Evolutionary conservation across 2,797 vertebrate species (phyloP).

Genomic region (Emydoidea blandingii): DNA sequence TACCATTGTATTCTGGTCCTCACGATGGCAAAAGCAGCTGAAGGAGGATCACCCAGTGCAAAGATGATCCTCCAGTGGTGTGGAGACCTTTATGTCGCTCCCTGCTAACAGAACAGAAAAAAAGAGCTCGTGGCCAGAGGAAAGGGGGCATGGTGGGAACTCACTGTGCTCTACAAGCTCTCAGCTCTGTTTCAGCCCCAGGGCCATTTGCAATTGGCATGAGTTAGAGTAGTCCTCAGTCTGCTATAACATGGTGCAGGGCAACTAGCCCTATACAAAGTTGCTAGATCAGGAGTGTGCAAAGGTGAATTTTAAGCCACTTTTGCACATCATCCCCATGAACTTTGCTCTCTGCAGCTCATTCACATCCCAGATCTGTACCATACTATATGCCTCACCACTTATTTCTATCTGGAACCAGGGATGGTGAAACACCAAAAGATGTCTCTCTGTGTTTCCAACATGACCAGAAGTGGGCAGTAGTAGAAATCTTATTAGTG

Average conservation of each 20-base stretch:
- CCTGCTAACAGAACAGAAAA: neutral
- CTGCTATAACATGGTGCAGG: rapidly evolving
- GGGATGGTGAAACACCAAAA: neutral
- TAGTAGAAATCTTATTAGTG: neutral
- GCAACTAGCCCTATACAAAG: neutral
- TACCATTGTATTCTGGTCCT: neutral
- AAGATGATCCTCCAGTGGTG: neutral
- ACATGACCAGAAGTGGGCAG: neutral
- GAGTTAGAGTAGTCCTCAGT: neutral
- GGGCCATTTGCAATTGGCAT: rapidly evolving
- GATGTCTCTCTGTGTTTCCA: neutral
- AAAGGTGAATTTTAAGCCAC: neutral
- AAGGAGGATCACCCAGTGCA: neutral
- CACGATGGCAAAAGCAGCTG: rapidly evolving
- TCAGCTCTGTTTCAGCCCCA: neutral
- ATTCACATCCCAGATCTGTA: neutral
- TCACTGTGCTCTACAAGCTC: neutral
- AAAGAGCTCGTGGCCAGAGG: neutral
- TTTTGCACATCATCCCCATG: neutral
- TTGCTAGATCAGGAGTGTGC: neutral
- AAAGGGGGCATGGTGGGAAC: rapidly evolving
- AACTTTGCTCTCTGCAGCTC: neutral
- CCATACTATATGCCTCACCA: neutral
- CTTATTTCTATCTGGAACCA: neutral
- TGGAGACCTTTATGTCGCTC: neutral